A percentile compares a stretch with the other conserved stretches of the same genome.
phyloP scores from a whole-genome alignment of 2,888 invertebrate genomes.

The Drosophila monieri region DNA sequence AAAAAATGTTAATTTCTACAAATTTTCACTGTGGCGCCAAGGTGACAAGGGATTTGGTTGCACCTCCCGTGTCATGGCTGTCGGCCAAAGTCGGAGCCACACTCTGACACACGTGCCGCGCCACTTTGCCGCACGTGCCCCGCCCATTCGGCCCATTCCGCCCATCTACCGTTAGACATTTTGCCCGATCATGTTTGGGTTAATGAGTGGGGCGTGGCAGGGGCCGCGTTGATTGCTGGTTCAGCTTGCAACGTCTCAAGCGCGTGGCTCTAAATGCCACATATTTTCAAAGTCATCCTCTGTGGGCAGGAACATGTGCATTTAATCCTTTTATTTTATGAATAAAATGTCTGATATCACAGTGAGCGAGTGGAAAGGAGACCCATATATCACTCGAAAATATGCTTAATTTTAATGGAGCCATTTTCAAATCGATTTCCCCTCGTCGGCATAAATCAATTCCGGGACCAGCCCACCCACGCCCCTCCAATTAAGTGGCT shows the following conservation, averaged over 20 bases:
- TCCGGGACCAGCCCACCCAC: constrained; percentile 29
- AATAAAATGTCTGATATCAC: not conserved
- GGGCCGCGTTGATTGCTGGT: constrained; percentile 67
- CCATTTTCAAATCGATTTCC: constrained; percentile 45
- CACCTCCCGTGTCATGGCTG: constrained; percentile 52
- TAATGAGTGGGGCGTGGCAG: constrained; percentile 77
- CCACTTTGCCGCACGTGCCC: constrained; percentile 67
- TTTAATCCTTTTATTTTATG: not conserved
- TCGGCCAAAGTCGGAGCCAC: not conserved
- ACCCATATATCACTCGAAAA: constrained; percentile 29
- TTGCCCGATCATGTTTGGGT: constrained; percentile 72
- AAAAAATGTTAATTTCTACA: constrained; percentile 80
- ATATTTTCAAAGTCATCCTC: constrained; percentile 30
- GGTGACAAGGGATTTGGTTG: constrained; percentile 47
- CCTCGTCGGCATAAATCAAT: constrained; percentile 42
- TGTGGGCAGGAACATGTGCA: not conserved
- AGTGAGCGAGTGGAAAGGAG: not conserved
- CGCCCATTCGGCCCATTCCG: constrained; percentile 42
- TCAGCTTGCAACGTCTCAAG: constrained; percentile 39
- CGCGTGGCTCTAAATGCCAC: constrained; percentile 18
- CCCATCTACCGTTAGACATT: constrained; percentile 69
- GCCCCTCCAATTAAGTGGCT: constrained; percentile 73
- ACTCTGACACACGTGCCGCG: constrained; percentile 59
- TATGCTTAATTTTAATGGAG: constrained; percentile 30
- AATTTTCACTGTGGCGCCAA: constrained; percentile 77